Evolutionary conservation across 1,140 invertebrate genomes (phyloP).

Genomic region (Ceratitis capitata): DNA sequence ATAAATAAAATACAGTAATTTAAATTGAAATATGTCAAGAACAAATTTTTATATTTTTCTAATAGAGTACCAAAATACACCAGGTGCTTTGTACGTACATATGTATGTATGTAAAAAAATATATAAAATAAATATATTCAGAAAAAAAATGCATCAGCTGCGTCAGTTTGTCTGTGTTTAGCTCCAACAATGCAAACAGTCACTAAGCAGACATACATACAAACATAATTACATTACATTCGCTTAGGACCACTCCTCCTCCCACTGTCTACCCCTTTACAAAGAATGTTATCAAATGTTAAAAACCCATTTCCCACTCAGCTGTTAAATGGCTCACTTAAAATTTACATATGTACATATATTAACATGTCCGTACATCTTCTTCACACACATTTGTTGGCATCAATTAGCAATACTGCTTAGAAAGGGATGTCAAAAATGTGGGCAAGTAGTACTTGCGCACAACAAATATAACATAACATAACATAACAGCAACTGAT

Average conservation of each 20-base stretch:
- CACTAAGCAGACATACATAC: no score
- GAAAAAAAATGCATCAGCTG: no score
- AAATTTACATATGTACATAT: no score
- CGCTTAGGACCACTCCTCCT: not conserved
- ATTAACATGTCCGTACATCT: not conserved
- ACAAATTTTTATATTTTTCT: no score
- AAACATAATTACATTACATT: not conserved
- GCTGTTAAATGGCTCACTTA: not conserved
- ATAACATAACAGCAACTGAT: not conserved
- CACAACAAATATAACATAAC: not conserved
- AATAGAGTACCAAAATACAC: not conserved
- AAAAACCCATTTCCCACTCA: not conserved
- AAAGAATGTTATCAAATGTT: not conserved
- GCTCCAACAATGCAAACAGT: no score
- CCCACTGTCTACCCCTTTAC: not conserved
- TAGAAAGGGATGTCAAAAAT: conserved; percentile 6
- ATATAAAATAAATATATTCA: no score
- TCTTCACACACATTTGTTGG: not conserved
- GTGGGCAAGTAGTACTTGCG: no score
- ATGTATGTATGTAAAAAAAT: not conserved
- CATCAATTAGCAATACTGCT: not conserved
- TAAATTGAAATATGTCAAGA: no score
- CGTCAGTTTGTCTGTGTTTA: no score
- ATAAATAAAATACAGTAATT: no score
- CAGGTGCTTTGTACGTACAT: not conserved